phyloP scores from a whole-genome alignment of 2,113 vertebrate genomes.

The Mustelus asterias region DNA sequence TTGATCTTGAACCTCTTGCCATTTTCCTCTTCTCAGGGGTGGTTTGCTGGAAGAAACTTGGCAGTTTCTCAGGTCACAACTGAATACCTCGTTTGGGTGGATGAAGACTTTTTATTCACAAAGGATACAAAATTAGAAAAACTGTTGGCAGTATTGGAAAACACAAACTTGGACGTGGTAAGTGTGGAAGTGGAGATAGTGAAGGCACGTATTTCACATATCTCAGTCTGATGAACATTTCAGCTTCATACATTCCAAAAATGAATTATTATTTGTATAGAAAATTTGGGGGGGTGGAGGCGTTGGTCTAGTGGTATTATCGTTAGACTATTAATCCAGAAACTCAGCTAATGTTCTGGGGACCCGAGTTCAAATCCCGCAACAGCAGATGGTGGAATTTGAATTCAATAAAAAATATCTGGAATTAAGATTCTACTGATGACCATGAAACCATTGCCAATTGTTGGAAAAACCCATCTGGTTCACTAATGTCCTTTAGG shows the following conservation, averaged over 20 bases:
- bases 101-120: constrained; percentile 35
- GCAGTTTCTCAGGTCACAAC: constrained; percentile 32
- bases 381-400: no score
- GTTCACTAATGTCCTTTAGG: no score
- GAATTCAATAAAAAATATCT: no score
- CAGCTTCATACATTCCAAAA: neutral
- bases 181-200: neutral
- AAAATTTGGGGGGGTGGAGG: no score
- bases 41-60: constrained; percentile 37
- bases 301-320: no score
- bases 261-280: neutral
- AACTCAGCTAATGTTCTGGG: no score
- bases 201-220: neutral
- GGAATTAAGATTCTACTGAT: no score
- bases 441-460: no score
- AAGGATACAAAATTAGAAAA: constrained; percentile 27
- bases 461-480: no score
- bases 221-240: neutral
- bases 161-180: constrained; percentile 34
- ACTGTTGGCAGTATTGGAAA: constrained; percentile 24
- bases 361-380: no score
- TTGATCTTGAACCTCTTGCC: neutral
- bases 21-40: neutral
- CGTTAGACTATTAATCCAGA: no score
- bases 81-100: constrained; percentile 36